Percentiles rank a stretch among this genome's conserved stretches.
These are phyloP conservation scores for Cephus nigrinus DNA, from an alignment of 2,888 invertebrate species.

Conservation along the genomic window DNA sequence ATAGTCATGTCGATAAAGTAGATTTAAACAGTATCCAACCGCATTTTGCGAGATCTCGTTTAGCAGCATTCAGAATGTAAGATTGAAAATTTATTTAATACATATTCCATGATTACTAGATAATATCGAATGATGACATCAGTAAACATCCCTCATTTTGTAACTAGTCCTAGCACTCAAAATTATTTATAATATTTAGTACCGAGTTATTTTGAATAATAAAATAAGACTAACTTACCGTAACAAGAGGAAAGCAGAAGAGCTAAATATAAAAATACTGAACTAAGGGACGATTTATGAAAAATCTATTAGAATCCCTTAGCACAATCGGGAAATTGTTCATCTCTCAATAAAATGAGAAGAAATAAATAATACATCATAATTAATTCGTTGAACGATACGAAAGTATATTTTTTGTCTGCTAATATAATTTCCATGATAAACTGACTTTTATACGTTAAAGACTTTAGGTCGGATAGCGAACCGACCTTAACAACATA, in stretches of 20 bases:
- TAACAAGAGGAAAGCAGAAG: background rate
- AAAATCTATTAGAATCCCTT: too few species aligned
- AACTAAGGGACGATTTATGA: too few species aligned
- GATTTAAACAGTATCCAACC: background rate
- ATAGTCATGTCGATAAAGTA: background rate
- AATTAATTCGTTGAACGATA: background rate
- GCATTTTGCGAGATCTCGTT: background rate
- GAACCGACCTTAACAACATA: background rate
- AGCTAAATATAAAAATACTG: background rate
- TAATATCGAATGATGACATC: background rate
- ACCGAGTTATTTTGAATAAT: too few species aligned
- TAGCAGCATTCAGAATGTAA: too few species aligned
- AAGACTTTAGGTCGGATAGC: background rate
- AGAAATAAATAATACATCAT: background rate
- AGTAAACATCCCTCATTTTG: too few species aligned
- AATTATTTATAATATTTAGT: too few species aligned
- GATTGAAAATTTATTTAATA: background rate
- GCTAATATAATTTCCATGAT: constrained; percentile 1
- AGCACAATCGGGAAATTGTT: too few species aligned
- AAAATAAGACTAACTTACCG: too few species aligned
- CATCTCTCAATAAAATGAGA: background rate
- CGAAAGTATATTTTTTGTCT: background rate
- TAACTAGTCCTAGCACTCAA: background rate
- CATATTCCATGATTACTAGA: background rate
- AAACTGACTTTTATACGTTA: constrained; percentile 5